These are phyloP conservation scores for Sebastes schlegelii DNA, from an alignment of 2,113 vertebrate species.

Conservation along the genomic window DNA sequence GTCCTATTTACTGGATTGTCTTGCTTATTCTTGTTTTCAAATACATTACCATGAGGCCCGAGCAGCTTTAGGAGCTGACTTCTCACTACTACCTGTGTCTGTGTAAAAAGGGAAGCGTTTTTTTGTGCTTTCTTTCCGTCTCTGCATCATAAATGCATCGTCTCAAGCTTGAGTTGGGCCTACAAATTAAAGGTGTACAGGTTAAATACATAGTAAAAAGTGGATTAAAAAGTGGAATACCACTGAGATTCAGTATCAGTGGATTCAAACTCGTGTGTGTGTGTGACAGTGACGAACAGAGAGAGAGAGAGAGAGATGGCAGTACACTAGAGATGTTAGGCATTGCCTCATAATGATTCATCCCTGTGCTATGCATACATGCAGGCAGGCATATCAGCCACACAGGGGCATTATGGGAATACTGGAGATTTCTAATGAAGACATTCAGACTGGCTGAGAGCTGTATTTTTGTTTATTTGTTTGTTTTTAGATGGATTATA, in stretches of 20 bases:
- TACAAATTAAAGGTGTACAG: background rate
- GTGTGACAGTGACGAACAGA: background rate
- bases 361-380: slow-evolving; percentile 4
- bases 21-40: background rate
- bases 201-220: rapidly evolving
- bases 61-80: slow-evolving; percentile 8
- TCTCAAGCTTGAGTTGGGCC: slow-evolving; percentile 6
- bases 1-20: background rate
- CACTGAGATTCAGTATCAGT: slow-evolving; percentile 62
- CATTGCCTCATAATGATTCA: slow-evolving; percentile 45
- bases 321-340: background rate
- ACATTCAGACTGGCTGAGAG: background rate
- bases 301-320: slow-evolving; percentile 3
- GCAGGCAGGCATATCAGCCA: background rate
- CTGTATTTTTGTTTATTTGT: too few relatives aligned
- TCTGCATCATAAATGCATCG: slow-evolving; percentile 5
- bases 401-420: background rate
- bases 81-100: background rate
- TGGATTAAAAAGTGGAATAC: slow-evolving; percentile 37
- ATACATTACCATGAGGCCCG: rapidly evolving
- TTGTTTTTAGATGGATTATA: too few relatives aligned
- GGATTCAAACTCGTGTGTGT: slow-evolving; percentile 15
- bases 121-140: background rate
- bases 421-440: background rate
- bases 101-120: background rate